Percentiles rank a stretch among this genome's conserved stretches.
phyloP scores from a whole-genome alignment of 2,888 invertebrate species.

The Pseudolycoriella hygida region DNA sequence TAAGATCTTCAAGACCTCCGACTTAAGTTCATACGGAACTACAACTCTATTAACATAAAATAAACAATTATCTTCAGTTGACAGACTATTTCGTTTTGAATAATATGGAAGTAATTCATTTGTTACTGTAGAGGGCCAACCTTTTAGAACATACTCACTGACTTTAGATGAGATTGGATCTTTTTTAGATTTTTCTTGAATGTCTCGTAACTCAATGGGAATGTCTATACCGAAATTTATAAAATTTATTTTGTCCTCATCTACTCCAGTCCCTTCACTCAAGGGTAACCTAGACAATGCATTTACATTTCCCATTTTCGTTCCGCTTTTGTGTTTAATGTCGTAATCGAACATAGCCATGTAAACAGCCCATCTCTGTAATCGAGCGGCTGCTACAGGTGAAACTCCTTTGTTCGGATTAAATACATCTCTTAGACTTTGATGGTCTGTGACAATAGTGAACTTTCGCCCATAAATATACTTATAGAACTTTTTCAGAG shows the following conservation, averaged over 20 bases:
- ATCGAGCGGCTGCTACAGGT: constrained; percentile 9
- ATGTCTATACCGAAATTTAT: not conserved
- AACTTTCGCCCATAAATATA: constrained; percentile 21
- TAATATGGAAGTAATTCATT: not conserved
- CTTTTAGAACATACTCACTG: not conserved
- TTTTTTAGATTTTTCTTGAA: not conserved
- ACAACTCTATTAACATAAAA: not conserved
- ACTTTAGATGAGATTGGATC: not conserved
- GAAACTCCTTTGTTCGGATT: constrained; percentile 11
- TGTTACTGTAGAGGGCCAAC: not conserved
- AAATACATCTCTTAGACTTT: constrained; percentile 12
- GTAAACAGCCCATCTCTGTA: constrained; percentile 17
- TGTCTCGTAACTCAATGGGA: not conserved
- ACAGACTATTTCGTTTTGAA: not conserved
- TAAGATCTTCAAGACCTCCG: not conserved
- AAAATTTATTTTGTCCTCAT: not conserved
- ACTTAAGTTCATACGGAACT: not conserved
- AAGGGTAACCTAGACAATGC: constrained; percentile 12
- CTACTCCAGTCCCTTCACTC: not conserved
- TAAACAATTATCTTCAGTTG: not conserved
- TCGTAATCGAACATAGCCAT: constrained; percentile 8
- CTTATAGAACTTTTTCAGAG: constrained; percentile 22
- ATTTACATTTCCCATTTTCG: constrained; percentile 11
- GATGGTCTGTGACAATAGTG: constrained; percentile 12
- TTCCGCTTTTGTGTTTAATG: constrained; percentile 8